phyloP scores from a whole-genome alignment of 2,113 vertebrate genomes.

The Nesogale talazaci region DNA sequence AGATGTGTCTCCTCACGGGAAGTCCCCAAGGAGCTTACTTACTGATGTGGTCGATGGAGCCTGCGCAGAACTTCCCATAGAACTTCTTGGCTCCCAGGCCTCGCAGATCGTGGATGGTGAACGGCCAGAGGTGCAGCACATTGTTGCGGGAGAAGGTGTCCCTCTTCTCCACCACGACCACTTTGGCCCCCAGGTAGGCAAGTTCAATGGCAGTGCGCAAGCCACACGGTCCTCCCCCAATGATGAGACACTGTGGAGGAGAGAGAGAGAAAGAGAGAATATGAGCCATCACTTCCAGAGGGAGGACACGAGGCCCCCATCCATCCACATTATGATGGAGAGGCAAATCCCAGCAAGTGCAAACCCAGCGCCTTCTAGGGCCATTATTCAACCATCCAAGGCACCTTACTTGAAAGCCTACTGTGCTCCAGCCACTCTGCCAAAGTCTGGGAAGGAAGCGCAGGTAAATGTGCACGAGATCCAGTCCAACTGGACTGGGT shows the following conservation, averaged over 20 bases:
- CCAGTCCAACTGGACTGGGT: not conserved
- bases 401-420: not conserved
- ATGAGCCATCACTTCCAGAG: not conserved
- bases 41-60: slow-evolving; percentile 99
- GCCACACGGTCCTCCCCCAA: slow-evolving; percentile 97
- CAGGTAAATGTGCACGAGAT: not conserved
- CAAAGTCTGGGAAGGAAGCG: not conserved
- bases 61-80: slow-evolving; percentile 98
- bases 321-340: not conserved
- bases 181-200: slow-evolving; percentile 95
- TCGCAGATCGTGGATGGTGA: slow-evolving; percentile 97
- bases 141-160: slow-evolving; percentile 98
- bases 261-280: not conserved
- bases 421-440: not conserved
- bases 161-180: slow-evolving; percentile 96
- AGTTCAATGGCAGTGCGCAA: slow-evolving; percentile 97
- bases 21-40: slow-evolving; percentile 81
- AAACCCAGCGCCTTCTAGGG: accelerated
- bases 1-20: not conserved
- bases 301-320: not conserved
- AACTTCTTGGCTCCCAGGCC: slow-evolving; percentile 98
- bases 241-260: slow-evolving; percentile 93
- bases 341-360: not conserved
- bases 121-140: slow-evolving; percentile 98
- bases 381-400: not conserved